These are phyloP conservation scores for Salticus scenicus DNA, from an alignment of 2,888 invertebrate genomes.

Conservation along the genomic window DNA sequence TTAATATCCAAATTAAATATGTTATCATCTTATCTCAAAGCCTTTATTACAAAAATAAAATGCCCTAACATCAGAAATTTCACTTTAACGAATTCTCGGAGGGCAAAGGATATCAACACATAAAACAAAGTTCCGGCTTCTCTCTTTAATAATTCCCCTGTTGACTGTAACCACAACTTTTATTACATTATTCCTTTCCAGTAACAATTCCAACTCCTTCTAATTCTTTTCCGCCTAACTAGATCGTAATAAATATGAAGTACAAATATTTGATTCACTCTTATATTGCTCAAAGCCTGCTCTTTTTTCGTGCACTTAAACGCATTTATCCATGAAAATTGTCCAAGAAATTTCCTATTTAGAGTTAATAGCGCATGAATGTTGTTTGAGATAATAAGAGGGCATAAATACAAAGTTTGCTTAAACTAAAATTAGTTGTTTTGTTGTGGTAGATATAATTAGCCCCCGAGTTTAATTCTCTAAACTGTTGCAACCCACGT, in stretches of 20 bases:
- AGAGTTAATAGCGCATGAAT: not conserved
- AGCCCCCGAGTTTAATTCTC: too few species aligned
- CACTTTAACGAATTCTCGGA: too few species aligned
- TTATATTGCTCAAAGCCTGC: not conserved
- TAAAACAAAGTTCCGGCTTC: not conserved
- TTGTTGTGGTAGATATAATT: too few species aligned
- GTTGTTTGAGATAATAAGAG: not conserved
- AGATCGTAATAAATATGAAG: not conserved
- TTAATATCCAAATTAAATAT: too few species aligned
- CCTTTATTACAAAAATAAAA: too few species aligned
- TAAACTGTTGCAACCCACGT: too few species aligned
- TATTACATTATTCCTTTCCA: not conserved
- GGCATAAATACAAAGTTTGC: too few species aligned
- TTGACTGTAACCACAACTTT: slow-evolving; percentile 1
- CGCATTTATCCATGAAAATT: not conserved
- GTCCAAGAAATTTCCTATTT: not conserved
- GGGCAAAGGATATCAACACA: too few species aligned
- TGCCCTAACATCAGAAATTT: too few species aligned
- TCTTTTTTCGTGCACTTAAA: not conserved
- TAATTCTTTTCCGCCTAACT: too few species aligned
- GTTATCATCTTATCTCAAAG: too few species aligned
- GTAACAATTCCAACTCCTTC: not conserved
- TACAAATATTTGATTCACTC: not conserved
- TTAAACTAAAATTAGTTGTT: too few species aligned
- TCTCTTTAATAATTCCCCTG: not conserved